Evolutionary conservation across 2,888 invertebrate species (phyloP), one percentile per base, ranked within the genome.

Genomic region (Diarsia mendica): DNA sequence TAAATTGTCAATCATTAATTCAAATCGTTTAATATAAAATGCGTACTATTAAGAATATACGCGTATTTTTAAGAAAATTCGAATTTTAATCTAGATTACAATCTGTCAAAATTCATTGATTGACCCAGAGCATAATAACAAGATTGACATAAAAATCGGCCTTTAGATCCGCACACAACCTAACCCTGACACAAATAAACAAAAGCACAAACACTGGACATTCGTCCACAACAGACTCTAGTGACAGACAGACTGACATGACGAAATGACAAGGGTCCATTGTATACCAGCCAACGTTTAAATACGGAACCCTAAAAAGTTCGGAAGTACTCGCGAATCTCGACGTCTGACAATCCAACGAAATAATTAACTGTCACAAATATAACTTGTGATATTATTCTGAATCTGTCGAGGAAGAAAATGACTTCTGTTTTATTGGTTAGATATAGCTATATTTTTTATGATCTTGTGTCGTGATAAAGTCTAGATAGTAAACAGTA

Each of bases 201-300:
- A 49, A 67, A 75, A 55, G 28, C 51, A 55, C 58, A 67, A 63
- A 20, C 53, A 13, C 13, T 33, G 3, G 55, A 46, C 49, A 23
- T 75, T 33, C 28, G 44, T 67, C 33, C 55, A 46, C 68, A 76
- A 68, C 51, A 71, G 53, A 58, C 60, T 51, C 28, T 15, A 18
- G 78, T 83, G 80, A 80, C 83, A 64, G 83, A 71, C 63, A 55
- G 70, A 64, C 79, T 77, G 83, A 83, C 79, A 70, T 60, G 58
- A 49, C 58, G 60, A 71, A 77, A 78, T 80, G 79, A 80, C 80
- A 83, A 71, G 80, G 80, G 80, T 80, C 33, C 67, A 63, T 64
- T 84, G 80, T 55, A 51, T 70, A 51, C 53, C 18, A 44, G n/a
- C 33, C 49, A 63, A 55, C 23, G 18, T 23, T 63, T 63, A 28